Base-by-base conservation (phyloP, 2,888 invertebrate genomes). In the Cryptops parisi region DNA sequence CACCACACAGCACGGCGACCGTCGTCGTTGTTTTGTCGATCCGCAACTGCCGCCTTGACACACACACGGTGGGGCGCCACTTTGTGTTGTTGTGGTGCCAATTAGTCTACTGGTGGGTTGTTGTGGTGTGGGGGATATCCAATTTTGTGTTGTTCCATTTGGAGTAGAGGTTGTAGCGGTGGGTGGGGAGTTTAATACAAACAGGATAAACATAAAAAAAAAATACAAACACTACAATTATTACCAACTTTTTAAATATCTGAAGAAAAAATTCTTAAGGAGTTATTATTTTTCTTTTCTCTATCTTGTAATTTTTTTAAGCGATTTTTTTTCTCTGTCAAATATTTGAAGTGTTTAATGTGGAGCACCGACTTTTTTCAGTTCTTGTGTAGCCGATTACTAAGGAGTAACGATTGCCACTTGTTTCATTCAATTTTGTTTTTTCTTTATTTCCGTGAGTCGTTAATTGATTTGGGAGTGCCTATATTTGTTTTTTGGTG, bases 81-180 rank as follows among this genome's bases (percentile, higher is more conserved):
- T 15, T 33, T 15, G 6, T 33, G 33, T 41, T 41, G 43, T 41
- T 41, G 43, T 41, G 43, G 43, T 41, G 43, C 43, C 9, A 9
- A 15, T 6, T 9, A 15, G 15, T 41, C 12, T 33, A 33, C 12
- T 41, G 43, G 43, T 41, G 43, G 43, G 43, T 41, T 41, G 43
- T 41, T 41, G 43, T 41, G 43, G 43, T 41, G 43, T 41, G 43
- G 43, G 43, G 43, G 43, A 41, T 15, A 41, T 41, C 19, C 5
- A n/a, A 6, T 41, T 41, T 9, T 41, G 12, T 41, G 6, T 33
- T 33, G 6, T 33, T 33, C 6, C 33, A 9, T 12, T 41, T 41
- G 43, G 43, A 41, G 43, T 41, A 41, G 43, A 41, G 43, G 43
- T 41, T 41, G 43, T 41, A 41, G 43, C 43, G 43, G 43, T 41